Percentiles rank a stretch among this genome's conserved stretches.
Conservation (phyloP, 2,113 vertebrate genomes). For the Tragulus kanchil region DNA sequence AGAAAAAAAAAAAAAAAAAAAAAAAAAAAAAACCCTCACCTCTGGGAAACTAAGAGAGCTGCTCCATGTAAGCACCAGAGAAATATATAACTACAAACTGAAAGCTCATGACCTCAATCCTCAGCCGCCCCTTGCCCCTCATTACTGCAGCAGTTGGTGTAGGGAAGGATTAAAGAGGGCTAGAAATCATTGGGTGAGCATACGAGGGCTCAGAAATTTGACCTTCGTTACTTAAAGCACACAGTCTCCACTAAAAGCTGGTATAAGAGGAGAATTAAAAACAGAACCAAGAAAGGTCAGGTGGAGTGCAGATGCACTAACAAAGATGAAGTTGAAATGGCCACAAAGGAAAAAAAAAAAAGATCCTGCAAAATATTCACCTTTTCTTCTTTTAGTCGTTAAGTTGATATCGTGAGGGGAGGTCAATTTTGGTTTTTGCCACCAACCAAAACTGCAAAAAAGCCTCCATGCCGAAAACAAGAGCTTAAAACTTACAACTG, state of each 20-base stretch:
- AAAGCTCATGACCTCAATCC: slow-evolving; percentile 87
- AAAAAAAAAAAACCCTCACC: not conserved
- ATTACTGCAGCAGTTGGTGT: slow-evolving; percentile 88
- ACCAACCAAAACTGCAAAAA: slow-evolving; percentile 24
- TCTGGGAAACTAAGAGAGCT: slow-evolving; percentile 63
- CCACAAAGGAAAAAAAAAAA: not conserved
- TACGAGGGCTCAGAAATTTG: slow-evolving; percentile 88
- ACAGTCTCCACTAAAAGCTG: slow-evolving; percentile 88
- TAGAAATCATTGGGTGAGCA: slow-evolving; percentile 89
- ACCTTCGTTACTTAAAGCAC: slow-evolving; percentile 88
- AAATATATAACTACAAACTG: slow-evolving; percentile 86
- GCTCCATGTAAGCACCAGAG: slow-evolving; percentile 80
- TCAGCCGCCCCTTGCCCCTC: slow-evolving; percentile 87
- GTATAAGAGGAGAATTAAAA: slow-evolving; percentile 89
- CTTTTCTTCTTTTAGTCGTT: slow-evolving; percentile 1
- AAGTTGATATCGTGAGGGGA: slow-evolving; percentile 2
- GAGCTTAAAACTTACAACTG: not conserved
- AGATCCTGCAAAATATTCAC: slow-evolving; percentile 65
- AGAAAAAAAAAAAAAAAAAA: not conserved
- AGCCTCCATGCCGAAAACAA: not conserved
- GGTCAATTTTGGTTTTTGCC: slow-evolving; percentile 27
- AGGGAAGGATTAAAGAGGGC: slow-evolving; percentile 88
- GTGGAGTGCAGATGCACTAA: slow-evolving; percentile 86
- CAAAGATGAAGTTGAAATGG: slow-evolving; percentile 80
- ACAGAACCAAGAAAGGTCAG: slow-evolving; percentile 89